Conservation (phyloP, 2,888 invertebrate genomes). For the Chymomyza caudatula region DNA sequence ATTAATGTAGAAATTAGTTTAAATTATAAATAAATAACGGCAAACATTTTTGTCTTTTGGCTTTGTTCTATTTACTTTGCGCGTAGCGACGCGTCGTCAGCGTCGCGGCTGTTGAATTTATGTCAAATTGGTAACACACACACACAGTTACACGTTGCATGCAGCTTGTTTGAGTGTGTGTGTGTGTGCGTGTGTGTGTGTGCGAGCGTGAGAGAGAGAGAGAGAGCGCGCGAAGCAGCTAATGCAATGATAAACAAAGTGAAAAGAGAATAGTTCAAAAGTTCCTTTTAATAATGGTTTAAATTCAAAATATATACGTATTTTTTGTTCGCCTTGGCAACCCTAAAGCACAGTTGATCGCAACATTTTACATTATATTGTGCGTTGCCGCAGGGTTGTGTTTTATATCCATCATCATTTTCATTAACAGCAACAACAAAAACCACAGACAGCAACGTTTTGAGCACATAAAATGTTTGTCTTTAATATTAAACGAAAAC, state of each 20-base stretch:
- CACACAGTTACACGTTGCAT: slow-evolving; percentile 42
- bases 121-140: slow-evolving; percentile 74
- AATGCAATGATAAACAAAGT: slow-evolving; percentile 65
- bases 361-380: slow-evolving; percentile 13
- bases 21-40: not conserved
- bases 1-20: not conserved
- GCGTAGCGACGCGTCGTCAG: slow-evolving; percentile 62
- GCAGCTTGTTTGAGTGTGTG: slow-evolving; percentile 45
- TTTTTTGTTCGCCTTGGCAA: slow-evolving; percentile 27
- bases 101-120: slow-evolving; percentile 77
- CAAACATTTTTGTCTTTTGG: slow-evolving; percentile 46
- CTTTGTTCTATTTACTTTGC: slow-evolving; percentile 69
- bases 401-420: slow-evolving; percentile 49
- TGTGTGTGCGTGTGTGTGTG: slow-evolving; percentile 20
- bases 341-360: slow-evolving; percentile 32
- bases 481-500: slow-evolving; percentile 40
- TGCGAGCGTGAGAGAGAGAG: slow-evolving; percentile 25
- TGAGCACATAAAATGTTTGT: slow-evolving; percentile 38
- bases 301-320: slow-evolving; percentile 4
- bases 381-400: slow-evolving; percentile 45
- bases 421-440: slow-evolving; percentile 26
- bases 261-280: slow-evolving; percentile 39
- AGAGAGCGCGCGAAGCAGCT: slow-evolving; percentile 43
- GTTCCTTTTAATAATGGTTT: slow-evolving; percentile 18
- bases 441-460: not conserved